These are phyloP conservation scores for Synanthedon vespiformis DNA, from an alignment of 2,888 invertebrate species.

Conservation along the genomic window DNA sequence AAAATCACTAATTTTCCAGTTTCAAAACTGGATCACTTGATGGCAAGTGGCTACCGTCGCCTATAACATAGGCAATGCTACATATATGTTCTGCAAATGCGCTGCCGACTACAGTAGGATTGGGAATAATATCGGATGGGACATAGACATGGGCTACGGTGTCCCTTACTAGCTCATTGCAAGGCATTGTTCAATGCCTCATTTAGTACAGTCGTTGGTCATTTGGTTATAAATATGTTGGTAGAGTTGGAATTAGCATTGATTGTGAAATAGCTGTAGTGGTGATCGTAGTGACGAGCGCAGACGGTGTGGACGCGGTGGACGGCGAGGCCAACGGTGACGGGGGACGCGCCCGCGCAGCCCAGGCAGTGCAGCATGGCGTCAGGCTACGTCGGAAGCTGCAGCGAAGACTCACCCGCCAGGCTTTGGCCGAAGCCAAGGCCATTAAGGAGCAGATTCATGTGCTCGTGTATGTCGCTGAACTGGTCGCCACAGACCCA, in stretches of 20 bases:
- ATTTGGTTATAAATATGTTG: too few species aligned
- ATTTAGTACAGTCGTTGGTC: too few species aligned
- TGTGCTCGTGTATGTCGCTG: constrained; percentile 80
- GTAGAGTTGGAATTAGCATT: background rate
- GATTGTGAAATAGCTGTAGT: constrained; percentile 22
- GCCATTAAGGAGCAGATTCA: constrained; percentile 85
- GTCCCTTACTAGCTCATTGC: too few species aligned
- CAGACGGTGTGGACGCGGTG: constrained; percentile 21
- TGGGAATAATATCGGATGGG: too few species aligned
- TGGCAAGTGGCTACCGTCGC: too few species aligned
- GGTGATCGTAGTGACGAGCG: constrained; percentile 57
- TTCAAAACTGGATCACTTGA: too few species aligned
- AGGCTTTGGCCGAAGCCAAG: constrained; percentile 83
- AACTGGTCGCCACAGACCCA: constrained; percentile 85
- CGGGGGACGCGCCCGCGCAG: constrained; percentile 69
- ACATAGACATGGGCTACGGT: too few species aligned
- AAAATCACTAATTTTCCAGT: too few species aligned
- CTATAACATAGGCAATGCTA: too few species aligned
- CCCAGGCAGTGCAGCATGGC: constrained; percentile 83
- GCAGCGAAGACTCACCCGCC: constrained; percentile 79
- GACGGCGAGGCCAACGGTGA: constrained; percentile 30
- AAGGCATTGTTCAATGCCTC: too few species aligned
- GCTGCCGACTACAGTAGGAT: too few species aligned
- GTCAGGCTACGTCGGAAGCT: constrained; percentile 82
- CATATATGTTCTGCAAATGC: too few species aligned